phyloP scores from a whole-genome alignment of 2,797 vertebrate species.

The Microcaecilia unicolor region DNA sequence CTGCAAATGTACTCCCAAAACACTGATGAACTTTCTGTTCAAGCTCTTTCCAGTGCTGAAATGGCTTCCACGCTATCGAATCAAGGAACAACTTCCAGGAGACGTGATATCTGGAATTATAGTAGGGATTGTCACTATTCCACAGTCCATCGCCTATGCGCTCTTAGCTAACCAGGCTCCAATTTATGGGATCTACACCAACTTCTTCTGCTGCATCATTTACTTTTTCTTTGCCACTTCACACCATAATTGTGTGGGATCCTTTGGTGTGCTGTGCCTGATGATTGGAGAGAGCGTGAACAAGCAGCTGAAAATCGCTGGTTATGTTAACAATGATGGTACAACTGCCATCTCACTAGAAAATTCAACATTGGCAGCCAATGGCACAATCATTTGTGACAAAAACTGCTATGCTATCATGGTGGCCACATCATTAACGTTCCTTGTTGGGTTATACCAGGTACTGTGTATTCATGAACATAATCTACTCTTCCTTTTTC shows the following conservation, averaged over 20 bases:
- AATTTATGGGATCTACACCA: conserved; percentile 44
- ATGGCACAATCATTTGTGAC: conserved; percentile 15
- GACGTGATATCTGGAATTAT: conserved; percentile 38
- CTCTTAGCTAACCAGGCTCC: conserved; percentile 42
- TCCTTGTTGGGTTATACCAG: conserved; percentile 42
- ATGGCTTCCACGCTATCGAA: conserved; percentile 30
- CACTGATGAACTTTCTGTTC: neutral
- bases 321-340: neutral
- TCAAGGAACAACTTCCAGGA: conserved; percentile 23
- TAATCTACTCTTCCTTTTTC: too few relatives aligned
- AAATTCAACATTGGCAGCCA: conserved; percentile 13
- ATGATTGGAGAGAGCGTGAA: conserved; percentile 42
- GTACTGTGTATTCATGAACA: neutral
- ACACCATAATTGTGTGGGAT: conserved; percentile 31
- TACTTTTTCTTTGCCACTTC: conserved; percentile 31
- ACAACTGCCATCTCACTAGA: neutral
- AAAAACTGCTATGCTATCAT: conserved; percentile 41
- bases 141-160: conserved; percentile 46
- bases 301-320: conserved; percentile 35
- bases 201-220: conserved; percentile 44
- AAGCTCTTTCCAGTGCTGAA: conserved; percentile 26
- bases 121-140: conserved; percentile 40
- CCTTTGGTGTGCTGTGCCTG: conserved; percentile 37
- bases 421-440: conserved; percentile 38
- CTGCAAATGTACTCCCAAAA: neutral